A percentile compares a stretch with the other conserved stretches of the same genome.
phyloP scores from a whole-genome alignment of 2,888 invertebrate species.

The Andrena trimmerana region DNA sequence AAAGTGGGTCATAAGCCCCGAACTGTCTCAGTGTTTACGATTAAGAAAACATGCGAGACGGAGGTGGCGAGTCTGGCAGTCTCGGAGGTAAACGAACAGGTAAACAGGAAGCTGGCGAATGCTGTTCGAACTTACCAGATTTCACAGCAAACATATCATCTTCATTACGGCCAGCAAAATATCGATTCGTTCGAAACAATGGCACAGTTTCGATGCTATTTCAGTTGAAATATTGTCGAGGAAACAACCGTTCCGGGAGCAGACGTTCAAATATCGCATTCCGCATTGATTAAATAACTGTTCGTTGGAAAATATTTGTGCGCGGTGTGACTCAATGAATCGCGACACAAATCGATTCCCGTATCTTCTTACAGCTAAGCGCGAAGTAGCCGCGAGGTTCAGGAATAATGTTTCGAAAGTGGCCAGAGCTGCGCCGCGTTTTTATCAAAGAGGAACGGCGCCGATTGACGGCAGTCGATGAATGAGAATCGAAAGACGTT shows the following conservation, averaged over 20 bases:
- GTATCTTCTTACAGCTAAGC: not conserved
- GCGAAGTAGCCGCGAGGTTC: not conserved
- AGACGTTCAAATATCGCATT: not conserved
- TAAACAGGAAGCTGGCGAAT: not conserved
- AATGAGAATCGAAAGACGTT: slow-evolving; percentile 25
- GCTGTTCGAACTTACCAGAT: slow-evolving; percentile 8
- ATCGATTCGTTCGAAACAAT: not conserved
- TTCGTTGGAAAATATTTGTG: not conserved
- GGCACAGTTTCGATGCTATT: not conserved
- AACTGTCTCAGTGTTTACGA: not conserved
- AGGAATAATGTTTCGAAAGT: not conserved
- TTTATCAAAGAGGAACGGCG: not conserved
- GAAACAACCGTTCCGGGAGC: not conserved
- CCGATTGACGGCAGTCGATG: slow-evolving; percentile 20
- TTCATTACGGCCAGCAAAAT: not conserved
- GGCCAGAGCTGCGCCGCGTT: not conserved
- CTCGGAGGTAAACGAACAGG: slow-evolving; percentile 36
- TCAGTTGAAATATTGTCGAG: not conserved
- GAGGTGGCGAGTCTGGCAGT: slow-evolving; percentile 21
- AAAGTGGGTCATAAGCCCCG: not conserved
- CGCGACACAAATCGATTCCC: not conserved
- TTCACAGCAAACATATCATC: not conserved
- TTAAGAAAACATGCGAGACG: too few relatives aligned
- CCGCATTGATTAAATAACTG: not conserved
- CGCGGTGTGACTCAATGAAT: too few relatives aligned